Evolutionary conservation across 2,888 invertebrate genomes (phyloP), one percentile per base, ranked within the genome.

Genomic region (Drosophila paracracens): DNA sequence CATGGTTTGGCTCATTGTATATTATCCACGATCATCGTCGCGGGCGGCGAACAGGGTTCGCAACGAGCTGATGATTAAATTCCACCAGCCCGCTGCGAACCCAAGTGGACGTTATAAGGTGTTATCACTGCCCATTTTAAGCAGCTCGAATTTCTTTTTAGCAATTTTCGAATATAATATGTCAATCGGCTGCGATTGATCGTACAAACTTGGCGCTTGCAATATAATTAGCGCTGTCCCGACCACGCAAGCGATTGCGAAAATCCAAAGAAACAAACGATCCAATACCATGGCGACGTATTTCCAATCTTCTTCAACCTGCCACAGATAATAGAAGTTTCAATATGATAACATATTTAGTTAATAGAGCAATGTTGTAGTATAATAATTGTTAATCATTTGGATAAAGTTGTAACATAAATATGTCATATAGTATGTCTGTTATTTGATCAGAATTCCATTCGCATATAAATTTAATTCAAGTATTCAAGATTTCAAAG

Each of bases 241-340:
- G 74, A 98, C 94, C 79, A 99, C 95, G 94, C 98, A 99, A 82
- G 98, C 98, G 92, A 98, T 95, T 92, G 98, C 97, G 94, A 99
- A 99, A 91, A 98, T 96, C 96, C 98, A 98, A 88, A 99, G 95
- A 94, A 99, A 99, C 91, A 99, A 95, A 91, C 99, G 95, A 94
- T 99, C 99, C 93, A 99, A 95, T 79, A 99, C 99, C 98, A 99
- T 93, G 66, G 96, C 96, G 70, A 99, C 98, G 94, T 98, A 99
- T 93, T 99, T 99, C 99, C 99, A 99, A 94, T 99, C 99, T 94
- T 98, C 98, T 93, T 97, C 97, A 91, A 98, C 97, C 98, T 98
- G 94, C n/a, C 13, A 7, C 35, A 31, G 29, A 66, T n/a, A 63
- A 25, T 13, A 21, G 0, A 40, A 29, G 10, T 57, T 8, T 13